These are phyloP conservation scores for Drosophila equinoxialis DNA, from an alignment of 1,140 invertebrate species.

Conservation along the genomic window DNA sequence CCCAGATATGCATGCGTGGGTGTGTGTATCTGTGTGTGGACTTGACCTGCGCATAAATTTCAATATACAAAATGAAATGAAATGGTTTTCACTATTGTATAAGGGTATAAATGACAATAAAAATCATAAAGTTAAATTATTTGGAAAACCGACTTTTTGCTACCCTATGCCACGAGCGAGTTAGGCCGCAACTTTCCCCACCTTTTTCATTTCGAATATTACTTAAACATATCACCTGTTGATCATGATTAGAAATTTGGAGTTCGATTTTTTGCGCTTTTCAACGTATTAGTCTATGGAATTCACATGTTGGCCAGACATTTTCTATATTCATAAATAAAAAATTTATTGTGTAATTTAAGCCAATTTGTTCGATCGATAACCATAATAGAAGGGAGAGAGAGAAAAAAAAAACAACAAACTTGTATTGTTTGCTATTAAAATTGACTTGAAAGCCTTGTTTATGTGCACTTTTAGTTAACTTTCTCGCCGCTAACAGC, in stretches of 20 bases:
- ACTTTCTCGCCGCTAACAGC: constrained; percentile 36
- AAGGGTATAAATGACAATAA: constrained; percentile 9
- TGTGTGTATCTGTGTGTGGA: constrained; percentile 46
- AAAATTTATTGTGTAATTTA: constrained; percentile 33
- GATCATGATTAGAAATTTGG: too few species aligned
- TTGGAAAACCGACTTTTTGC: neutral
- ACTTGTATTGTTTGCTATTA: constrained; percentile 66
- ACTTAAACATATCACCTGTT: too few species aligned
- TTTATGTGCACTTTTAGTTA: constrained; percentile 78
- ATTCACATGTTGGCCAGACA: neutral
- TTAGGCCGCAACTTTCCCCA: too few species aligned
- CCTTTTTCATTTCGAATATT: too few species aligned
- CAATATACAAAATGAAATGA: constrained; percentile 70
- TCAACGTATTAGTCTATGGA: neutral
- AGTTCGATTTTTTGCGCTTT: too few species aligned
- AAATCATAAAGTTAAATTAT: neutral
- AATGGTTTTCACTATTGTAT: constrained; percentile 42
- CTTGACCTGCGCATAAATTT: constrained; percentile 78
- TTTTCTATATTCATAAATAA: neutral
- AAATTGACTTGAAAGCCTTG: constrained; percentile 70
- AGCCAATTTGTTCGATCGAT: constrained; percentile 37
- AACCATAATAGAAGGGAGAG: constrained; percentile 9
- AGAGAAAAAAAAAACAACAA: constrained; percentile 18
- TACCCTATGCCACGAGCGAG: neutral
- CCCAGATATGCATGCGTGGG: constrained; percentile 54